Evolutionary conservation across 2,113 vertebrate species (phyloP), one percentile per base, ranked within the genome.

Genomic region (Taxidea taxus): DNA sequence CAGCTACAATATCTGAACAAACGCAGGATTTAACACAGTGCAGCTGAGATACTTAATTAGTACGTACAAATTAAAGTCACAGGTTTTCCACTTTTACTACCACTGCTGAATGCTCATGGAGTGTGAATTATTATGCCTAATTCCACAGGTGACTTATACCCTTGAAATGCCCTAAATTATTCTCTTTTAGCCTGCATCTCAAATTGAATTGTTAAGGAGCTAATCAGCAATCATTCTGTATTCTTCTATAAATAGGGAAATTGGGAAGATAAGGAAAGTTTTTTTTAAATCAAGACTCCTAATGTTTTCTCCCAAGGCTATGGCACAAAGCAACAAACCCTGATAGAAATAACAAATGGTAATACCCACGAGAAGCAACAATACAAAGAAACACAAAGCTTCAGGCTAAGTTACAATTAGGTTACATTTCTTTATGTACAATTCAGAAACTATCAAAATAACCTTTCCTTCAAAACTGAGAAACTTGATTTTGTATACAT

Each of bases 241-340:
- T 88, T 37, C n/a, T 92, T 92, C 85, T 87, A 87, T 49, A 97
- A 86, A 94, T 13, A 86, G 34, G 34, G 31, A 47, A n/a, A 62
- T 54, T 47, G 47, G 42, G n/a, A 92, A 11, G 25, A 95, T 51
- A 74, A 96, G 47, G 6, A 49, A 13, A 82, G 31, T 14, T 58
- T 58, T 58, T 92, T 82, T 82, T 56, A 21, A 96, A 85, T 78
- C n/a, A 95, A 92, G 51, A 64, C 18, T 90, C 66, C 68, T 83
- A 29, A 31, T 39, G 16, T 93, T 74, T 86, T 91, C 72, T 95
- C 23, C 91, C 72, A 78, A 75, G 90, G 44, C 7, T 94, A 70
- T 78, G 39, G 44, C 60, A 91, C 78, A 62, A 23, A 87, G 74
- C 62, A 96, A 90, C 86, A 74, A 89, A 39, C 39, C 13, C 25